Evolutionary conservation across 2,113 vertebrate genomes (phyloP).

Genomic region (Podarcis muralis): DNA sequence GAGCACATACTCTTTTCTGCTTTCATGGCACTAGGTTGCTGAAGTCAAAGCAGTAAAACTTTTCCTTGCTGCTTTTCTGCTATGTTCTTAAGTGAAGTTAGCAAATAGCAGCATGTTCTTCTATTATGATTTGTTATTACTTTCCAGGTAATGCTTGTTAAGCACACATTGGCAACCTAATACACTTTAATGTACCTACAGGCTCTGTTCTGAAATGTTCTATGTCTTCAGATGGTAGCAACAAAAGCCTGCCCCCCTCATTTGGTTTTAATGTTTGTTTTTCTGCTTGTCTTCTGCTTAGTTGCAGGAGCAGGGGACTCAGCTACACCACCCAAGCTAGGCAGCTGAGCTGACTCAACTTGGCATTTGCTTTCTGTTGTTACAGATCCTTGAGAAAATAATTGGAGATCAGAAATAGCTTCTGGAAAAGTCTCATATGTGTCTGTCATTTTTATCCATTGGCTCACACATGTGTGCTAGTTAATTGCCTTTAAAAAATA

Average conservation of each 20-base stretch:
- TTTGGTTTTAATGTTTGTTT: conserved; percentile 9
- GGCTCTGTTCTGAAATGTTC: background rate
- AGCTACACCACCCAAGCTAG: background rate
- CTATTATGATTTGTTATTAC: background rate
- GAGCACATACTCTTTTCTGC: background rate
- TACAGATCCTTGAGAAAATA: background rate
- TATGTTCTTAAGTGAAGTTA: background rate
- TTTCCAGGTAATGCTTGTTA: background rate
- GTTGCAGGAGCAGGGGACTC: conserved; percentile 21
- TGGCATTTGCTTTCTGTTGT: background rate
- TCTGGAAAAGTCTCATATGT: background rate
- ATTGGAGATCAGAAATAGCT: conserved; percentile 11
- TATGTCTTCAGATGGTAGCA: background rate
- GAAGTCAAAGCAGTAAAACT: background rate
- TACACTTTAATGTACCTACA: background rate
- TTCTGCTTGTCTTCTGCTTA: background rate
- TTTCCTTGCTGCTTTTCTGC: background rate
- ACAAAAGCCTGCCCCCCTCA: background rate
- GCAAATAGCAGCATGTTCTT: background rate
- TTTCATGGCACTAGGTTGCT: background rate
- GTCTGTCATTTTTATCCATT: background rate
- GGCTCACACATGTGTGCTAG: rapidly evolving
- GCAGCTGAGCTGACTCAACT: conserved; percentile 58
- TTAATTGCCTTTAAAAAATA: background rate
- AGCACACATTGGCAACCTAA: background rate